Conservation (phyloP, 2,113 vertebrate genomes). For the Malurus elegans region DNA sequence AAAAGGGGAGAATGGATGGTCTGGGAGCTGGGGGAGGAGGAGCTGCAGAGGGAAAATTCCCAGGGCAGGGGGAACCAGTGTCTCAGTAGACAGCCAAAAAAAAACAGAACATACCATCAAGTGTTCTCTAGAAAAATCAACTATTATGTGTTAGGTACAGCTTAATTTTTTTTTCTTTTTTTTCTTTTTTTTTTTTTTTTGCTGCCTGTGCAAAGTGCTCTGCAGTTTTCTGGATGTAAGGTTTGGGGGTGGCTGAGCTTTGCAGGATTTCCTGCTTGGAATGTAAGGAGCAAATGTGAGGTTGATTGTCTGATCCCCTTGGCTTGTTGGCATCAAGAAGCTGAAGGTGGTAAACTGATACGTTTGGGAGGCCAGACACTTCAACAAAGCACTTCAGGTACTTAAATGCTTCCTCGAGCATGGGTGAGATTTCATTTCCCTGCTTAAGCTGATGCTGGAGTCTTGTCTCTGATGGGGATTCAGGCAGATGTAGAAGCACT, state of each 20-base stretch:
- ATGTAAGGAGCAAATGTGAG: background rate
- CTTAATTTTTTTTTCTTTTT: background rate
- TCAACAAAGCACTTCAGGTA: slow-evolving; percentile 17
- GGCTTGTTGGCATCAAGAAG: background rate
- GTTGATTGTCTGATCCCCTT: background rate
- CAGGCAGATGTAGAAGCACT: background rate
- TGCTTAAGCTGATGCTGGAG: background rate
- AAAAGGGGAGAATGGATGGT: slow-evolving; percentile 70
- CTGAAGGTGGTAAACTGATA: background rate
- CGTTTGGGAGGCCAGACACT: background rate
- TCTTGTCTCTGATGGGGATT: background rate
- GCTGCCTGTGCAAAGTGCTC: background rate
- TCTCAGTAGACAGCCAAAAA: slow-evolving; percentile 6
- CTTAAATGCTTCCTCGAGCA: background rate
- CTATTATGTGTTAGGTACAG: background rate
- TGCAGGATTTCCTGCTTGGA: background rate
- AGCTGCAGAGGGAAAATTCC: slow-evolving; percentile 35
- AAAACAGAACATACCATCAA: background rate
- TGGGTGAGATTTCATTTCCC: background rate
- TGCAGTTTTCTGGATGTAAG: background rate
- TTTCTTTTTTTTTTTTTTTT: no score
- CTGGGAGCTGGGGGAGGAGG: slow-evolving; percentile 51
- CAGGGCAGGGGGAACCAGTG: slow-evolving; percentile 23
- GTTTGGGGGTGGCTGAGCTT: background rate
- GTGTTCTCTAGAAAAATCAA: slow-evolving; percentile 29